Percentiles rank a stretch among this genome's conserved stretches.
Evolutionary conservation across 2,113 vertebrate genomes (phyloP).

Genomic region (Psettodes erumei): DNA sequence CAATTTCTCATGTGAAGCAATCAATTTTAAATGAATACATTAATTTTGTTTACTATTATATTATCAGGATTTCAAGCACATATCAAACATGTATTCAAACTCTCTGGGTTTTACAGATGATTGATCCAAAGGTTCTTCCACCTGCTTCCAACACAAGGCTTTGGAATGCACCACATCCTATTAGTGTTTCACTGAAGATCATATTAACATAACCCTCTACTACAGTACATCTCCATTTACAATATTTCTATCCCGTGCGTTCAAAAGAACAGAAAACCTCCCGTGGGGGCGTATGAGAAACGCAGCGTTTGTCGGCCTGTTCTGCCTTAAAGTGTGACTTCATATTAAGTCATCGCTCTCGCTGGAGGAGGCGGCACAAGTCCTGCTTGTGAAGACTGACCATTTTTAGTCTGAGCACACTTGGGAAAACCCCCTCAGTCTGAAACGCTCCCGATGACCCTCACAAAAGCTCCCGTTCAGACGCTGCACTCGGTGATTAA

Average conservation of each 20-base stretch:
- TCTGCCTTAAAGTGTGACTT: neutral
- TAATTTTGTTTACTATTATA: too few species aligned
- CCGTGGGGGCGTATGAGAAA: neutral
- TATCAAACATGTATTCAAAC: neutral
- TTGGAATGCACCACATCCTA: too few species aligned
- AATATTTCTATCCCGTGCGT: neutral
- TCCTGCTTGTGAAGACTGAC: slow-evolving; percentile 24
- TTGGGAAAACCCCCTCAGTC: slow-evolving; percentile 30
- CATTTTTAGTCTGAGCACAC: slow-evolving; percentile 1
- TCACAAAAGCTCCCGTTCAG: slow-evolving; percentile 40
- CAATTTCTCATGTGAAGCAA: neutral
- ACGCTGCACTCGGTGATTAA: neutral
- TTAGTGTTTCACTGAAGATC: too few species aligned
- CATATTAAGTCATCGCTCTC: slow-evolving; percentile 4
- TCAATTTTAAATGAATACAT: too few species aligned
- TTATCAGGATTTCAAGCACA: neutral
- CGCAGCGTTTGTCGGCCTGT: neutral
- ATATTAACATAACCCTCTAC: neutral
- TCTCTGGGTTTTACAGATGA: neutral
- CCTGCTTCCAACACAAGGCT: neutral
- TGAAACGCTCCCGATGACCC: slow-evolving; percentile 8
- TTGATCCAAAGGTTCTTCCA: neutral
- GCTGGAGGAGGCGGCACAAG: neutral
- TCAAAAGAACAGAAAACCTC: neutral
- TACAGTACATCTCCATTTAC: neutral